Base-by-base conservation (phyloP, 2,797 vertebrate genomes). In the Lerista edwardsae region DNA sequence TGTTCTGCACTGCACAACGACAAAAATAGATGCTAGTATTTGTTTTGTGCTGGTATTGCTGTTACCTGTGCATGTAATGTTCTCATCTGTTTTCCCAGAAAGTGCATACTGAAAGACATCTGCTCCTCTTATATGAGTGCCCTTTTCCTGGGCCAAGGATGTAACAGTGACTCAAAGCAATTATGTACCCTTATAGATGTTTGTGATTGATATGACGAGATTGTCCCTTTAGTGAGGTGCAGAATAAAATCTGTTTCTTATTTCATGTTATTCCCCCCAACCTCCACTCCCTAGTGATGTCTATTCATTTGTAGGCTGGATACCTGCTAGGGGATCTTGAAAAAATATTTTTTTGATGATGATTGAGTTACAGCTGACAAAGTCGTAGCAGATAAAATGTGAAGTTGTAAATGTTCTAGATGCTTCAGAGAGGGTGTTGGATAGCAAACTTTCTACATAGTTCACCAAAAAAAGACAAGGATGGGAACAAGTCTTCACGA, bases 21-120 rank as follows among this genome's bases (percentile, higher is more conserved):
- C 31, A 14, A 71, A 31, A 86, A 81, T 69, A 81, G 74, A 82
- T 76, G 39, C 64, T 61, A 55, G 21, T 80, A 71, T 87, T 87
- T 84, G 73, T 75, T 80, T 87, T 80, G 72, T 84, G 41, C 10
- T 44, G 27, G 73, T 76, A 51, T 36, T 72, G 27, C 21, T 61
- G 17, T 81, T 86, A 75, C 79, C 64, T 69, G 79, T 62, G 61
- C 65, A 71, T 76, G 59, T 71, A 79, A 82, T 81, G 84, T 86
- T 86, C 84, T 86, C 79, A 82, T 86, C 84, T 76, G 25, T 86
- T 81, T 86, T 81, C 84, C 67, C 67, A 86, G 79, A 86, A 86
- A 86, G 51, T 76, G 41, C 75, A 76, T 69, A 71, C 65, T 71
- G 67, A 80, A 84, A 83, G 77, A 76, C 29, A 76, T 76, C 86